These are phyloP conservation scores for Macrosoma leucophasiata DNA, from an alignment of 2,888 invertebrate species.

Conservation along the genomic window DNA sequence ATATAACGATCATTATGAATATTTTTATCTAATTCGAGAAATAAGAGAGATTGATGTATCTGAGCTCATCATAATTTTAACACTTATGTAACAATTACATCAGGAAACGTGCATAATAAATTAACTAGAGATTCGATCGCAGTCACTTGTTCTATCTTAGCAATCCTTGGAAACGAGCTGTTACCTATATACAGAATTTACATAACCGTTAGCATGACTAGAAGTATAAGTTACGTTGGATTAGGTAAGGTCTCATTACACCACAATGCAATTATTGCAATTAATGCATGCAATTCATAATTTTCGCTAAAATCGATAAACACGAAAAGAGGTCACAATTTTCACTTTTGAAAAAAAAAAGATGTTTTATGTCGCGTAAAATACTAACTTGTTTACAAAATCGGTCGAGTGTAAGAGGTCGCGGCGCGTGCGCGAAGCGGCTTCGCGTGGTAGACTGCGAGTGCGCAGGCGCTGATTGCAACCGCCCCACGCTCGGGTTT, in stretches of 20 bases:
- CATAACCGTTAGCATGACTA: conserved; percentile 29
- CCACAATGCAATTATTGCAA: conserved; percentile 27
- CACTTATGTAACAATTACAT: too few relatives aligned
- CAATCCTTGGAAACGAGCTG: too few relatives aligned
- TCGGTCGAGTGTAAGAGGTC: conserved; percentile 20
- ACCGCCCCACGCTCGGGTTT: conserved; percentile 34
- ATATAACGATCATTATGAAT: too few relatives aligned
- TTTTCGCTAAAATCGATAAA: background rate
- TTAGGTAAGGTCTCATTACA: conserved; percentile 55
- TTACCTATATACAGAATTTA: too few relatives aligned
- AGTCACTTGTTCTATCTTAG: too few relatives aligned
- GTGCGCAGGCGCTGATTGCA: conserved; percentile 36
- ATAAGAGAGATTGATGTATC: too few relatives aligned
- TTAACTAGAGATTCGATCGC: too few relatives aligned
- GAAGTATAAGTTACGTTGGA: conserved; percentile 45
- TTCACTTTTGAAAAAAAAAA: background rate
- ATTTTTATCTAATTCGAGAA: too few relatives aligned
- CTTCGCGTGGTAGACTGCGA: conserved; percentile 58
- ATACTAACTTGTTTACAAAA: conserved; percentile 2
- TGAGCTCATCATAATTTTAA: too few relatives aligned
- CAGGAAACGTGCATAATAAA: too few relatives aligned
- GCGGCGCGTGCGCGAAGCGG: conserved; percentile 61
- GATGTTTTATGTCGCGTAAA: conserved; percentile 2
- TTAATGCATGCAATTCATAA: conserved; percentile 4
- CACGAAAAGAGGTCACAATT: background rate